Base-by-base conservation (phyloP, 1,140 invertebrate species). In the Heliconius eleuchia region DNA sequence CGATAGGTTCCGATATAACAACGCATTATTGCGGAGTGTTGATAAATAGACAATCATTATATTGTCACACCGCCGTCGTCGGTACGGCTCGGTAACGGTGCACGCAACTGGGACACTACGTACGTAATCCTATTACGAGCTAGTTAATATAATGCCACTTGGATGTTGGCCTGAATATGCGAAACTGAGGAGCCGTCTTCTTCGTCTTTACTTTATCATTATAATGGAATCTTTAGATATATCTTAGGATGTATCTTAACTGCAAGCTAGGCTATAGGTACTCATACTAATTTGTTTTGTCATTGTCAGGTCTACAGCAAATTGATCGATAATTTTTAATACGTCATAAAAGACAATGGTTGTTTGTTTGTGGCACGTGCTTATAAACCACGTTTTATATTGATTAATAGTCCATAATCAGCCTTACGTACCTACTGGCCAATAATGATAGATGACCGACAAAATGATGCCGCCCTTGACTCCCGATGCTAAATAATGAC, bases 111-210 rank as follows among this genome's bases (percentile, higher is more conserved):
- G 91, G 89, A 87, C 91, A 86, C 83, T 78, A 80, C 80, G 88
- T 87, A 89, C 86, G 88, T 92, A 94, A 94, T 94, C 92, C 91
- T 91, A 94, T 94, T 93, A 94, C 87, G 88, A 90, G 86, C 89
- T 93, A 87, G 92, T 92, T 94, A 92, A 88, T 87, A 86, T 92
- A 92, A 92, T 92, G 88, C 88, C 81, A 84, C 83, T 84, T 74
- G 66, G 73, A 84, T 72, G 78, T 55, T 50, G 73, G 77, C 76
- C 82, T 79, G 77, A 80, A 77, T 80, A 81, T 79, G 73, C 66
- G 60, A 76, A 77, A 75, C 52, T 77, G 60, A 76, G 50, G 73
- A 72, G 76, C 57, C 74, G 73, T 77, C 34, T 37, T 37, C 34
- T 6, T 37, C 34, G 34, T 37, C 78, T 73, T 72, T 73, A 77